Evolutionary conservation across 2,113 vertebrate genomes (phyloP), one percentile per base, ranked within the genome.

Genomic region (Elephas maximus): DNA sequence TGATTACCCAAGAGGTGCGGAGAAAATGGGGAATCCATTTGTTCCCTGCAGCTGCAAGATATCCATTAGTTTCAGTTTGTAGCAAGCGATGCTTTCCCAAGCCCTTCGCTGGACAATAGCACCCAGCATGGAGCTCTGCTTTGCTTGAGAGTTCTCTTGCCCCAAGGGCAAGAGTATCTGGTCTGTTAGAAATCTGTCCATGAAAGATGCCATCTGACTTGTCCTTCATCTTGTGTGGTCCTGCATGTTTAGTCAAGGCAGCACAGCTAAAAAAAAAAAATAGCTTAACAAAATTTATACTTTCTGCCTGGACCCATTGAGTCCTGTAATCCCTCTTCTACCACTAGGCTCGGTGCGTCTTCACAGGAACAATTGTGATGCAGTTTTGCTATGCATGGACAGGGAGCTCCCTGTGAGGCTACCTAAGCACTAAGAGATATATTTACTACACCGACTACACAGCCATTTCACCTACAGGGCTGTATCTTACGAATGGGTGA

Each of bases 31-130:
- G 62, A 45, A 41, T 74, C 2, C 15, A 3, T 74, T 80, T 77
- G 28, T 45, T 18, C 88, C 81, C 37, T 41, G 63, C 17, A 33
- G 41, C 28, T 91, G 9, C 18, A 53, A 60, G 94, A 89, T 95
- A 53, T 57, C 28, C 74, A 33, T 85, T 92, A 48, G 48, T 57
- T 95, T 76, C 33, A 41, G 10, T 91, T 60, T 74, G 20, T 14
- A 83, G 33, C 9, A 77, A 21, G 41, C 45, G 17, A 65, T 94
- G 78, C 63, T 92, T 97, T 82, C 26, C 53, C 77, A 69, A 91
- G 65, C 26, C 44, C 71, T 81, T 88, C 0, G 0, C 17, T 82
- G 41, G 33, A 51, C 67, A 65, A 41, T 24, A 17, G 77, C 33
- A 69, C 74, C 21, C 53, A 91, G 44, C 63, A 24, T 12, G n/a